phyloP scores from a whole-genome alignment of 2,797 vertebrate genomes.

The Podarcis siculus region DNA sequence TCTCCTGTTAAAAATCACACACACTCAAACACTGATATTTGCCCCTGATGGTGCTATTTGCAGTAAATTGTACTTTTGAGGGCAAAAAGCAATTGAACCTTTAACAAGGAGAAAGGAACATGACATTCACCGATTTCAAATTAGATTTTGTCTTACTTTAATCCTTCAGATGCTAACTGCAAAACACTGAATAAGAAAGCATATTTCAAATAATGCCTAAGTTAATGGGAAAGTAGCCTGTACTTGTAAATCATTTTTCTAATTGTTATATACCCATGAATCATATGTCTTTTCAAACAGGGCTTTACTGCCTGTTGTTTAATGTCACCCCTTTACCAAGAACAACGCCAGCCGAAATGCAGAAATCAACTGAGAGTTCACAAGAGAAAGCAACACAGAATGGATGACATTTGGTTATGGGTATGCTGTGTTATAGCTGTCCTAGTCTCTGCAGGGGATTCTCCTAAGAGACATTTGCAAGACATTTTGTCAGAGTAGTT shows the following conservation, averaged over 20 bases:
- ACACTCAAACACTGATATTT: background rate
- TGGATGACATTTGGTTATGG: slow-evolving; percentile 5
- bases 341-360: slow-evolving; percentile 29
- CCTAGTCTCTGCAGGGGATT: background rate
- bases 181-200: slow-evolving; percentile 13
- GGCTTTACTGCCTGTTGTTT: slow-evolving; percentile 1
- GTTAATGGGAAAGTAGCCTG: background rate
- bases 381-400: slow-evolving; percentile 32
- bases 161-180: slow-evolving; percentile 21
- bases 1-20: background rate
- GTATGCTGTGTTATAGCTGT: background rate
- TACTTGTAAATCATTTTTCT: slow-evolving; percentile 24
- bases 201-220: slow-evolving; percentile 28
- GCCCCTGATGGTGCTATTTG: background rate
- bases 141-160: slow-evolving; percentile 11
- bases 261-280: slow-evolving; percentile 47
- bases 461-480: slow-evolving; percentile 7
- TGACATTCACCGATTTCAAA: background rate
- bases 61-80: background rate
- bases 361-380: background rate
- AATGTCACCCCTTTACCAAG: slow-evolving; percentile 15
- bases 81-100: background rate
- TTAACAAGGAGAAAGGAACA: background rate
- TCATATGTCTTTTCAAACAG: slow-evolving; percentile 33
- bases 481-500: background rate